Percentiles rank a stretch among this genome's conserved stretches.
Conservation (phyloP, 35 echinoderm and acorn worm genomes). For the Acanthaster planci region DNA sequence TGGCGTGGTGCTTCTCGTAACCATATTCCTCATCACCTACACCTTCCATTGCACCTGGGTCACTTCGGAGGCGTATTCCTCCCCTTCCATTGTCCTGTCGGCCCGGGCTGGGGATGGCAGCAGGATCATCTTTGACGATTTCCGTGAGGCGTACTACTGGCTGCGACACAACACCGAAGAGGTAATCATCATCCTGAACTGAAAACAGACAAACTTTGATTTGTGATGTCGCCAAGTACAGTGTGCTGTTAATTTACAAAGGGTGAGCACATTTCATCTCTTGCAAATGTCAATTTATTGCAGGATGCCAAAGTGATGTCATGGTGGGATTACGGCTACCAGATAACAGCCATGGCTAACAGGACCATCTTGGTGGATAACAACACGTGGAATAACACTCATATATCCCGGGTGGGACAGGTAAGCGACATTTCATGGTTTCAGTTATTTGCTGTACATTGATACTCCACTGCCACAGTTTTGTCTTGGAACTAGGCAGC, state of each 20-base stretch:
- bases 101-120: slow-evolving; percentile 88
- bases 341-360: slow-evolving; percentile 99
- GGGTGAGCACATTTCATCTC: too few relatives aligned
- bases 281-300: too few relatives aligned
- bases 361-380: slow-evolving; percentile 98
- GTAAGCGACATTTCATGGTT: slow-evolving; percentile 41
- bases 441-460: too few relatives aligned
- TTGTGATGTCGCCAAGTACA: too few relatives aligned
- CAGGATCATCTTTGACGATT: slow-evolving; percentile 97
- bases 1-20: slow-evolving; percentile 70
- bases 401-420: slow-evolving; percentile 99
- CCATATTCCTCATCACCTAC: slow-evolving; percentile 97
- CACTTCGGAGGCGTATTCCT: slow-evolving; percentile 88
- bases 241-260: too few relatives aligned
- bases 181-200: too few relatives aligned
- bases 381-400: slow-evolving; percentile 99
- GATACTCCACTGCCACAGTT: too few relatives aligned
- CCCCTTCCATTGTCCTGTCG: slow-evolving; percentile 89
- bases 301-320: slow-evolving; percentile 99
- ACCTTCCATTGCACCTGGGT: slow-evolving; percentile 99
- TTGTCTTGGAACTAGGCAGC: too few relatives aligned
- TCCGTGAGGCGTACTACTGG: slow-evolving; percentile 99
- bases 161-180: slow-evolving; percentile 94
- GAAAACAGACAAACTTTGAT: too few relatives aligned
- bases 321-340: slow-evolving; percentile 99